These are phyloP conservation scores for Rhabdomys dilectus DNA, from an alignment of 2,113 vertebrate genomes.

Conservation along the genomic window DNA sequence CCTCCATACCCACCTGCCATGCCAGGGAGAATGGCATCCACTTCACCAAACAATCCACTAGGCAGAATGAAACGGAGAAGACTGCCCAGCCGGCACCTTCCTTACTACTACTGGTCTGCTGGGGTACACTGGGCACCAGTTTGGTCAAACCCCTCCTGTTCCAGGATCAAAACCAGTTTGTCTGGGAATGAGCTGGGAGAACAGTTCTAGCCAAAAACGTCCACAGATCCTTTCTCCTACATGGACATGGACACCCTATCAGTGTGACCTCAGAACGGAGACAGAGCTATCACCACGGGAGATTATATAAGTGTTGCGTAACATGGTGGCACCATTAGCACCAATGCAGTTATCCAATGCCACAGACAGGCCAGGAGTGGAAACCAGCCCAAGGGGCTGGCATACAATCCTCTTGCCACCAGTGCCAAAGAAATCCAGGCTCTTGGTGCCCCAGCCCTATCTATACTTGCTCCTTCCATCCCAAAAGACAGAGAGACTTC, in stretches of 20 bases:
- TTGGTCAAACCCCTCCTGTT: not conserved
- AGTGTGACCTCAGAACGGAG: constrained; percentile 68
- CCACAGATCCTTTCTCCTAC: constrained; percentile 64
- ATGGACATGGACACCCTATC: not conserved
- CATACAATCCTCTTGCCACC: constrained; percentile 31
- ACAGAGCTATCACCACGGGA: constrained; percentile 23
- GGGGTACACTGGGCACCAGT: not conserved
- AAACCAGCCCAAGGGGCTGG: constrained; percentile 60
- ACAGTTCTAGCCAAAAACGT: not conserved
- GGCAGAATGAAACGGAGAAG: not conserved
- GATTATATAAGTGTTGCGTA: constrained; percentile 83
- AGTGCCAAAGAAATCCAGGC: constrained; percentile 49
- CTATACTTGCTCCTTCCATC: constrained; percentile 56
- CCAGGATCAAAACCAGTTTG: not conserved
- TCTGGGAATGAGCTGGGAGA: not conserved
- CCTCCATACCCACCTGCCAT: constrained; percentile 1
- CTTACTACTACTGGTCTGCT: not conserved
- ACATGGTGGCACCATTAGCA: constrained; percentile 74
- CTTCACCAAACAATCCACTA: not conserved
- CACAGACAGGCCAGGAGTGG: constrained; percentile 63
- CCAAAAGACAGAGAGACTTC: constrained; percentile 59
- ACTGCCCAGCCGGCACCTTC: not conserved
- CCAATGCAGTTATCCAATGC: constrained; percentile 15
- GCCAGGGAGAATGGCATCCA: not conserved
- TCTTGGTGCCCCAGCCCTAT: constrained; percentile 51